Conservation (phyloP, 64 coral and sea anemone species). For the Montipora capricornis region DNA sequence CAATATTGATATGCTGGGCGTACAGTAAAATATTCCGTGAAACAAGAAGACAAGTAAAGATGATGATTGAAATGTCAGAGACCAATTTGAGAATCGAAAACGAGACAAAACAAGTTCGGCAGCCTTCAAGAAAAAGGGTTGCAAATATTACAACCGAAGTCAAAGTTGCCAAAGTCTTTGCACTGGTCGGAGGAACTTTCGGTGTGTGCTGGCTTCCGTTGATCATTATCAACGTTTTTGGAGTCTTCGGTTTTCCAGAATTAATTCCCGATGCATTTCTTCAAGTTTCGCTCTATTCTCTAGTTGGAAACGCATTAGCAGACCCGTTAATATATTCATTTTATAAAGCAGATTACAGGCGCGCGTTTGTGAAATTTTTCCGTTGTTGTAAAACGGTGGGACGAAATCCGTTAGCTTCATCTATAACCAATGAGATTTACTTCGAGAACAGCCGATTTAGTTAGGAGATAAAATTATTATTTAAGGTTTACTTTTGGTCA, state of each 20-base stretch:
- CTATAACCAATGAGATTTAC: neutral
- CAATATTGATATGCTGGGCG: conserved; percentile 55
- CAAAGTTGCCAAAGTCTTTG: conserved; percentile 84
- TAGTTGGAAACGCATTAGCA: conserved; percentile 79
- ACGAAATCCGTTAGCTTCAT: neutral
- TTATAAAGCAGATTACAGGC: conserved; percentile 74
- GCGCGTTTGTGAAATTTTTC: conserved; percentile 52
- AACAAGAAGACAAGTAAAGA: conserved; percentile 72
- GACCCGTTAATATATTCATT: conserved; percentile 85
- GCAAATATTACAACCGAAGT: conserved; percentile 72
- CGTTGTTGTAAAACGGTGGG: neutral
- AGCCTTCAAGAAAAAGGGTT: conserved; percentile 2
- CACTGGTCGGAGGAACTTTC: conserved; percentile 73
- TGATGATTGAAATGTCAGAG: conserved; percentile 42
- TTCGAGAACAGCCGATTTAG: neutral
- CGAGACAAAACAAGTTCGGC: neutral
- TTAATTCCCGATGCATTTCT: conserved; percentile 52
- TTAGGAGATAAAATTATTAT: neutral
- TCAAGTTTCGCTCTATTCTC: conserved; percentile 73
- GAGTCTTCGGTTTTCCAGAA: conserved; percentile 19
- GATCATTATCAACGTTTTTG: conserved; percentile 83
- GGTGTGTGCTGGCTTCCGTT: conserved; percentile 82
- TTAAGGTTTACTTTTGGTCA: neutral
- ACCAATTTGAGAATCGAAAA: conserved; percentile 28
- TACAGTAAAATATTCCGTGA: conserved; percentile 77